Evolutionary conservation across 2,113 vertebrate genomes (phyloP), one percentile per base, ranked within the genome.

Genomic region (Acrocephalus kingi): DNA sequence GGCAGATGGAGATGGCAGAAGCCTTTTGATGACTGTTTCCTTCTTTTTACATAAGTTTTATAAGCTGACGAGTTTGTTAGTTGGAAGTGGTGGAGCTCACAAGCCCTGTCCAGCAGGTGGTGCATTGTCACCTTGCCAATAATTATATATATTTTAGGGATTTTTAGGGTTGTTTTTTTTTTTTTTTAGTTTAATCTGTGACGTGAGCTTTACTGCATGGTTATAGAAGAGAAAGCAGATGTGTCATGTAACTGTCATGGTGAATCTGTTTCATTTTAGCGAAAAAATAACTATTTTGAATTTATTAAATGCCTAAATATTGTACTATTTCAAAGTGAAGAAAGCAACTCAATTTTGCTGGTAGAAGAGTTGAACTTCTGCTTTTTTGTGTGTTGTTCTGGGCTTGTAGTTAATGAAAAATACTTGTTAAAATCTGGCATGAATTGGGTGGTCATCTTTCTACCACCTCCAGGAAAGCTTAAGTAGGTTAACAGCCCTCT

Each of bases 1-100:
- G 91, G 91, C 96, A 96, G 95, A 96, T 96, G 94, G 91, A 93
- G 94, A 90, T 84, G 90, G 87, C 84, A 95, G 67, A 85, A 96
- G 87, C 92, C 39, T 95, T 96, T 93, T 87, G 90, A 92, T 96
- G 90, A 80, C 83, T 49, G 54, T 58, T 84, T 87, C 84, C 59
- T 93, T 81, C 94, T 94, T 85, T 91, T 89, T 85, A 59, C 75
- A 86, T 51, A 88, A 95, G 83, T 92, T 95, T 95, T 95, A 80
- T 1, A 16, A 90, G 88, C 90, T 86, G 79, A 15, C 1, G 1
- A 83, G 59, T 90, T 95, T 0, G 6, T 82, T 85, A 49, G 54
- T 69, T 90, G 85, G 72, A 76, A 3, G 17, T 45, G n/a, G 21
- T 74, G 39, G 61, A 84, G 81, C 66, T 84, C 13, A 0, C 68